Conservation (phyloP, 2,113 vertebrate species). For the Brevimyrus niger region DNA sequence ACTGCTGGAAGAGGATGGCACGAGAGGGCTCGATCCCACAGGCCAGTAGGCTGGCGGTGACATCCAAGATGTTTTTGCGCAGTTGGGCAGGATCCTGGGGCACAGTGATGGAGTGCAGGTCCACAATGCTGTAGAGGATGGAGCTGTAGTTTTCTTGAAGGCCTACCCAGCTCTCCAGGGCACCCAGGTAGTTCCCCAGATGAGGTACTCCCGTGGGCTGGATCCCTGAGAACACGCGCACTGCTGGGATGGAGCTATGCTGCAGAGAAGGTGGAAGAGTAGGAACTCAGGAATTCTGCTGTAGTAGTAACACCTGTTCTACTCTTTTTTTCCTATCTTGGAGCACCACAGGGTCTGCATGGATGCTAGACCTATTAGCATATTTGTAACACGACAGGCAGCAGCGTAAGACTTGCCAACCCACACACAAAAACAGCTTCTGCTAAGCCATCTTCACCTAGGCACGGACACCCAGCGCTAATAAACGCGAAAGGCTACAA, state of each 20-base stretch:
- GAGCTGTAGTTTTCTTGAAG: slow-evolving; percentile 68
- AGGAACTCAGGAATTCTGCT: not conserved
- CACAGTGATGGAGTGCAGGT: slow-evolving; percentile 86
- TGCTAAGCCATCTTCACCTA: not conserved
- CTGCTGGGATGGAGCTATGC: slow-evolving; percentile 12
- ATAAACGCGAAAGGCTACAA: not conserved
- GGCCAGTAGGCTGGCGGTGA: slow-evolving; percentile 81
- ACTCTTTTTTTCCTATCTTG: not conserved
- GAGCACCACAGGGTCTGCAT: not conserved
- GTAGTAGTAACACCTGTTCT: not conserved
- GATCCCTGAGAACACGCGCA: slow-evolving; percentile 86
- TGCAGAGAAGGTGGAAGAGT: not conserved
- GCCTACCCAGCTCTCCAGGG: slow-evolving; percentile 82
- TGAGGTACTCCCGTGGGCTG: slow-evolving; percentile 87
- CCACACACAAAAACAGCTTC: not conserved
- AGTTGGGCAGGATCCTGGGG: slow-evolving; percentile 70
- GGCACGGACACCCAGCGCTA: not conserved
- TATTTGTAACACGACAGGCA: not conserved
- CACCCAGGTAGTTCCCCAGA: slow-evolving; percentile 92
- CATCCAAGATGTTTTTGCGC: slow-evolving; percentile 72
- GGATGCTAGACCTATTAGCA: not conserved
- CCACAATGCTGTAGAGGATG: slow-evolving; percentile 84
- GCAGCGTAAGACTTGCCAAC: not conserved
- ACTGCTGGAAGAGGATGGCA: slow-evolving; percentile 86
- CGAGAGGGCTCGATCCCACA: slow-evolving; percentile 80